Conservation (phyloP, 2,888 invertebrate genomes). For the Trachelus troglodyta region DNA sequence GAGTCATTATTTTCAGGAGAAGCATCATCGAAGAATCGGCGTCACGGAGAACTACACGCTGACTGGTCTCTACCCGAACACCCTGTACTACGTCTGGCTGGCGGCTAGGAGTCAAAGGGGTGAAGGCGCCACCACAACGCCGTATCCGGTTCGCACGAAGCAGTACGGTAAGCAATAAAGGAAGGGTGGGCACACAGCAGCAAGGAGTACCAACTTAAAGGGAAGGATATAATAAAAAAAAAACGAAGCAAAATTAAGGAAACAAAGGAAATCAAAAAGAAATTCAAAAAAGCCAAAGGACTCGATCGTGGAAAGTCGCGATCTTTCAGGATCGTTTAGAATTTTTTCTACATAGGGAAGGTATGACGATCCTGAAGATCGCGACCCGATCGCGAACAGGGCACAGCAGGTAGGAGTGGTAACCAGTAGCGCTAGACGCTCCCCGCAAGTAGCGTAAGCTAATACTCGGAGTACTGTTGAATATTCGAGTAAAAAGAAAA, state of each 20-base stretch:
- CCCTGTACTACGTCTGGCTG: constrained; percentile 96
- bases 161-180: constrained; percentile 90
- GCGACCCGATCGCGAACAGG: constrained; percentile 19
- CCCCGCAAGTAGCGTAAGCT: constrained; percentile 63
- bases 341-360: not conserved
- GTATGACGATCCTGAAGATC: not conserved
- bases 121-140: constrained; percentile 95
- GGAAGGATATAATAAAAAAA: not conserved
- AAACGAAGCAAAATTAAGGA: not conserved
- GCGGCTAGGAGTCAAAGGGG: constrained; percentile 94
- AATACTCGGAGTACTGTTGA: constrained; percentile 22
- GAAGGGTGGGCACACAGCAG: constrained; percentile 45
- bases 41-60: constrained; percentile 88
- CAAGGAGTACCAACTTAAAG: constrained; percentile 56
- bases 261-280: not conserved
- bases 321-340: not conserved
- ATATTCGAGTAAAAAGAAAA: not conserved
- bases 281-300: not conserved
- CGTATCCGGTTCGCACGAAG: constrained; percentile 93
- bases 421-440: constrained; percentile 55
- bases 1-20: constrained; percentile 68
- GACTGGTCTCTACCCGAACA: constrained; percentile 93
- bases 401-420: constrained; percentile 60
- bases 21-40: constrained; percentile 85
- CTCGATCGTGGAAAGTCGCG: not conserved